These are phyloP conservation scores for Frankliniella intonsa DNA, from an alignment of 2,888 invertebrate species.

Conservation along the genomic window DNA sequence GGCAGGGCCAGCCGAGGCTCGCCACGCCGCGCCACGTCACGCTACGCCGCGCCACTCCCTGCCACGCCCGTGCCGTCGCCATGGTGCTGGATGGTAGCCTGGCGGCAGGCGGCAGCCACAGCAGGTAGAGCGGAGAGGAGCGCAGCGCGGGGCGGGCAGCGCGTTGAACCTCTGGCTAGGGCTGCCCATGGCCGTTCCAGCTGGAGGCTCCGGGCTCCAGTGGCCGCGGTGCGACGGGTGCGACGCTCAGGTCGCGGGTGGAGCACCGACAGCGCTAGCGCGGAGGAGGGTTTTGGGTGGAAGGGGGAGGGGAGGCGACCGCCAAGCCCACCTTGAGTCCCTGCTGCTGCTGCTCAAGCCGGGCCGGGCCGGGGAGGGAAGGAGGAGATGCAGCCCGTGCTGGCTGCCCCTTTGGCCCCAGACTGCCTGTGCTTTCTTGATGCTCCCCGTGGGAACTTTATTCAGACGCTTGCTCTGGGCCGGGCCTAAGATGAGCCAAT, in stretches of 20 bases:
- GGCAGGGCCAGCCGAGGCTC: slow-evolving; percentile 40
- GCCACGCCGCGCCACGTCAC: slow-evolving; percentile 34
- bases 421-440: slow-evolving; percentile 33
- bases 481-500: background rate
- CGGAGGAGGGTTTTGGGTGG: background rate
- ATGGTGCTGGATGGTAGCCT: slow-evolving; percentile 23
- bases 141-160: background rate
- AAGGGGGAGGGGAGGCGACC: background rate
- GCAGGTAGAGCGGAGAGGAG: slow-evolving; percentile 16
- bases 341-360: background rate
- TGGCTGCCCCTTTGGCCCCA: slow-evolving; percentile 40
- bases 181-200: background rate
- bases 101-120: slow-evolving; percentile 29
- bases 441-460: slow-evolving; percentile 5
- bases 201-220: background rate
- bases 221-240: background rate
- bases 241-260: background rate
- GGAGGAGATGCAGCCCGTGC: slow-evolving; percentile 49
- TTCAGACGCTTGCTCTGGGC: slow-evolving; percentile 39
- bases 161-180: slow-evolving; percentile 1
- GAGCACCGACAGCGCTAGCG: background rate
- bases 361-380: slow-evolving; percentile 47
- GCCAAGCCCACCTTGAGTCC: background rate
- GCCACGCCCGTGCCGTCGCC: slow-evolving; percentile 33
- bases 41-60: slow-evolving; percentile 33